These are phyloP conservation scores for Axinella damicornis DNA, from an alignment of 37 sponge, comb jelly and placozoan species.

Conservation along the genomic window DNA sequence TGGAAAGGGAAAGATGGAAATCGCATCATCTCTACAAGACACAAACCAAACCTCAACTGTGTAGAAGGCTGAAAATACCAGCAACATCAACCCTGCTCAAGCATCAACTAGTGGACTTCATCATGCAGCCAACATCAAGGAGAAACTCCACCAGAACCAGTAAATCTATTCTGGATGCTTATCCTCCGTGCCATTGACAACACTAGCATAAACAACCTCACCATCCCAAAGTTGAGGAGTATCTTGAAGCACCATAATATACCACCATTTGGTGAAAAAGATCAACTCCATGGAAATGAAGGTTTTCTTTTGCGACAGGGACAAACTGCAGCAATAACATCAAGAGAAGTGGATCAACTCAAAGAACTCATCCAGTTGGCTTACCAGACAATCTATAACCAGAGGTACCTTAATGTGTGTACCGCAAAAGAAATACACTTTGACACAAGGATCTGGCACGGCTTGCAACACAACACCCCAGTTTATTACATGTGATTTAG, in stretches of 20 bases:
- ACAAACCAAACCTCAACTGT: not conserved
- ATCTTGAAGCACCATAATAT: not conserved
- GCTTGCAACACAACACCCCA: too few species aligned
- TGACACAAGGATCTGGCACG: too few species aligned
- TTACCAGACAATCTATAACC: not conserved
- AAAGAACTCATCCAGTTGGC: not conserved
- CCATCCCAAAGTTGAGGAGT: too few species aligned
- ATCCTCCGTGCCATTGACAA: not conserved
- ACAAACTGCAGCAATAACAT: not conserved
- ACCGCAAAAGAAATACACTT: too few species aligned
- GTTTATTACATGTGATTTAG: too few species aligned
- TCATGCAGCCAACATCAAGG: not conserved
- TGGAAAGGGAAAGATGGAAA: slow-evolving; percentile 20
- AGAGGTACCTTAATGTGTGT: not conserved
- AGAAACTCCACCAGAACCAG: not conserved
- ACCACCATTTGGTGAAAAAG: not conserved
- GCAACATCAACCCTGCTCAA: not conserved
- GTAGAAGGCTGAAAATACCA: not conserved
- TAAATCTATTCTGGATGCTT: not conserved
- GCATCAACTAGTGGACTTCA: not conserved
- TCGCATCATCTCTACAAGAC: not conserved
- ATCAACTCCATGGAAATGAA: not conserved
- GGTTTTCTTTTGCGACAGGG: not conserved
- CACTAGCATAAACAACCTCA: too few species aligned
- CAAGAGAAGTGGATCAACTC: not conserved